phyloP scores from a whole-genome alignment of 2,888 invertebrate genomes.

The Thyatira batis region DNA sequence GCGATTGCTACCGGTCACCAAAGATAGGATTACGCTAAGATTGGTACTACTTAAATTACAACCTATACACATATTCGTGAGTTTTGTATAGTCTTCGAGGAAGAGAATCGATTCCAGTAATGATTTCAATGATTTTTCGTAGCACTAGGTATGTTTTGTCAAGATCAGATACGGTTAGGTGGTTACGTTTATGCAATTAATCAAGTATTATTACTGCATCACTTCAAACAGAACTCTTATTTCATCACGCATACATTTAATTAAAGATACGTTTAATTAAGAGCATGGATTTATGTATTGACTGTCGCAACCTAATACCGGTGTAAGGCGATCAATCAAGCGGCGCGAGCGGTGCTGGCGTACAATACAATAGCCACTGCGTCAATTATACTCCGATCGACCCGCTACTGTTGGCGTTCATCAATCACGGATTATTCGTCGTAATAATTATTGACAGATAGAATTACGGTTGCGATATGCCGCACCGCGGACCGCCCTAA shows the following conservation, averaged over 20 bases:
- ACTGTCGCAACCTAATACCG: constrained; percentile 43
- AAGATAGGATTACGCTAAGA: not conserved
- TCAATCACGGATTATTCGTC: constrained; percentile 71
- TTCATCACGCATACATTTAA: constrained; percentile 59
- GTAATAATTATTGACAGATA: constrained; percentile 74
- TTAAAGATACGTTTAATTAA: constrained; percentile 66
- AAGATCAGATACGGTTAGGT: constrained; percentile 26
- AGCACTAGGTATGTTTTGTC: constrained; percentile 20
- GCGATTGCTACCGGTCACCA: constrained; percentile 47
- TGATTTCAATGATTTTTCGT: not conserved
- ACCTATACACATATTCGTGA: not conserved
- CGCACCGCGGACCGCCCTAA: constrained; percentile 42
- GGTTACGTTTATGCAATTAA: constrained; percentile 39
- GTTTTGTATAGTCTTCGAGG: not conserved
- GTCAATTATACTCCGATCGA: constrained; percentile 62
- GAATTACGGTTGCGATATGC: constrained; percentile 44
- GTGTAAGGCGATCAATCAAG: constrained; percentile 56
- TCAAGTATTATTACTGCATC: constrained; percentile 39
- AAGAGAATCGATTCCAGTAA: not conserved
- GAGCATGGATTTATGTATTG: constrained; percentile 48
- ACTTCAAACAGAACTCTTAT: constrained; percentile 47
- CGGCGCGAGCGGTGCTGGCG: constrained; percentile 16
- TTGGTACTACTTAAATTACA: not conserved
- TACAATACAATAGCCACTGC: constrained; percentile 53
- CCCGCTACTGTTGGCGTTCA: constrained; percentile 68